A percentile compares a stretch with the other conserved stretches of the same genome.
phyloP scores from a whole-genome alignment of 2,797 vertebrate species.

The Malacoctenus gilli region DNA sequence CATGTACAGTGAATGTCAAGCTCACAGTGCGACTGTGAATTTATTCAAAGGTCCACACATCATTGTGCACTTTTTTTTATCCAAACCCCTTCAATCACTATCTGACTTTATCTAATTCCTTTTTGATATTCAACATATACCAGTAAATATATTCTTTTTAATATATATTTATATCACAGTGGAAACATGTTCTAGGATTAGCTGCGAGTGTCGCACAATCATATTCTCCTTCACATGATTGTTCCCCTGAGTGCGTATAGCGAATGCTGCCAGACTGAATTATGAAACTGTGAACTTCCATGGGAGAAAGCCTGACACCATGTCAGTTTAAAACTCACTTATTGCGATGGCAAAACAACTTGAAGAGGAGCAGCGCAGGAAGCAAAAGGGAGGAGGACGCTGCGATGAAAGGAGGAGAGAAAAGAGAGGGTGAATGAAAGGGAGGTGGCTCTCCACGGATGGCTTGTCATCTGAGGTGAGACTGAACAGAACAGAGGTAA shows the following conservation, averaged over 20 bases:
- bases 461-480: slow-evolving; percentile 81
- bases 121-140: too few species aligned
- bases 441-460: slow-evolving; percentile 73
- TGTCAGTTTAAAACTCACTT: slow-evolving; percentile 57
- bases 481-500: slow-evolving; percentile 79
- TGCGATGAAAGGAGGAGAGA: slow-evolving; percentile 13
- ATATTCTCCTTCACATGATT: slow-evolving; percentile 46
- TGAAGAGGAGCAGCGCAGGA: slow-evolving; percentile 1
- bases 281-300: slow-evolving; percentile 66
- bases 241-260: slow-evolving; percentile 36
- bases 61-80: slow-evolving; percentile 48
- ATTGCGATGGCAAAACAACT: slow-evolving; percentile 50
- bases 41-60: slow-evolving; percentile 35
- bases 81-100: slow-evolving; percentile 36
- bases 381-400: slow-evolving; percentile 21
- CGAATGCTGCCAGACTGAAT: slow-evolving; percentile 68
- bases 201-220: slow-evolving; percentile 37
- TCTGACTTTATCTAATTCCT: slow-evolving; percentile 21
- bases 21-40: slow-evolving; percentile 33
- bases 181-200: slow-evolving; percentile 51
- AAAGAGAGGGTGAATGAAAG: slow-evolving; percentile 34
- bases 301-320: slow-evolving; percentile 36
- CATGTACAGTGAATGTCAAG: slow-evolving; percentile 15
- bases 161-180: slow-evolving; percentile 35
- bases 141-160: too few species aligned